Conservation (phyloP, 2,797 vertebrate species). For the Apogon hyalosoma region DNA sequence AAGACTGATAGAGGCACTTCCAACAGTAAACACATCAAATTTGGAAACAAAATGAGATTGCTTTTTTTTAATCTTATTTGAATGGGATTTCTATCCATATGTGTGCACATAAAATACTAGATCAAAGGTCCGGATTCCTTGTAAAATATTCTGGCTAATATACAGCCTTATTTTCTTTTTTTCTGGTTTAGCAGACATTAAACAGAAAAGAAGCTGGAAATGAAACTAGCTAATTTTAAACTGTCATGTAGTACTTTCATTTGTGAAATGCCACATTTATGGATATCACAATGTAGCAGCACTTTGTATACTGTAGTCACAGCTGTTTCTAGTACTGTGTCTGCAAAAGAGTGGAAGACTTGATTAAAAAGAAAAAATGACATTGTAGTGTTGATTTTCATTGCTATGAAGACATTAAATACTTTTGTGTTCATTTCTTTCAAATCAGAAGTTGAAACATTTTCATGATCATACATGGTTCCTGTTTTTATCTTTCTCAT, state of each 20-base stretch:
- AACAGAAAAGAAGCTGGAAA: slow-evolving; percentile 16
- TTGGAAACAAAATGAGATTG: slow-evolving; percentile 9
- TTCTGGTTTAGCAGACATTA: slow-evolving; percentile 1
- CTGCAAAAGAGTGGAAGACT: slow-evolving; percentile 15
- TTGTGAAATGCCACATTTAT: slow-evolving; percentile 26
- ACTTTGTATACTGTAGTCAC: slow-evolving; percentile 45
- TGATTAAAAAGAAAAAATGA: slow-evolving; percentile 12
- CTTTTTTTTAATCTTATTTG: slow-evolving; percentile 7
- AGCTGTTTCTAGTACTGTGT: slow-evolving; percentile 34
- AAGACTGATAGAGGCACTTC: slow-evolving; percentile 10
- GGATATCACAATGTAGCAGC: slow-evolving; percentile 34
- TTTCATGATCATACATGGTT: background rate
- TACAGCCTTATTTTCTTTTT: background rate
- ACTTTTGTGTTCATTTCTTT: slow-evolving; percentile 6
- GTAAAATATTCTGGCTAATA: background rate
- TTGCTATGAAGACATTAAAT: slow-evolving; percentile 44
- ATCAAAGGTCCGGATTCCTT: background rate
- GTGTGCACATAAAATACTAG: slow-evolving; percentile 18
- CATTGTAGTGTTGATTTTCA: slow-evolving; percentile 10
- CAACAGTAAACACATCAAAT: background rate
- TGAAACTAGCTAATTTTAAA: slow-evolving; percentile 26
- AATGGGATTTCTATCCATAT: background rate
- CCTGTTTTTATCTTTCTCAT: background rate
- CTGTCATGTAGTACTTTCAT: slow-evolving; percentile 37
- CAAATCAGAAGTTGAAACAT: background rate